Base-by-base conservation (phyloP, 2,797 vertebrate genomes). In the Sus cebifrons region DNA sequence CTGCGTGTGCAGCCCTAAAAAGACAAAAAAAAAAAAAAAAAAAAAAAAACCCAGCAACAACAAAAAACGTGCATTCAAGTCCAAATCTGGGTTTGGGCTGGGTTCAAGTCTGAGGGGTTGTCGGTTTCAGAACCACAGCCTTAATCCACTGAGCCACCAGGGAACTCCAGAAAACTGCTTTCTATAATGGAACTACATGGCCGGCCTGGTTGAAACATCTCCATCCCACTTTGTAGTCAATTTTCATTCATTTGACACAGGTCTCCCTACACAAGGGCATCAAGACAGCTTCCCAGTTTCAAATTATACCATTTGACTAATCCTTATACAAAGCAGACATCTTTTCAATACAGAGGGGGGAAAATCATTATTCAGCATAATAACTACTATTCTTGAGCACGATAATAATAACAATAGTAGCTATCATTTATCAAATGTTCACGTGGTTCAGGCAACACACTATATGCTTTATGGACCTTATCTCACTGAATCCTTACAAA, bases 401-500 rank as follows among this genome's bases (percentile, higher is more conserved):
- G 56, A 67, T 27, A 71, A 58, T 71, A 65, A 64, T 58, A 23
- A 62, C 21, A 92, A 86, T 6, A 82, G 49, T 16, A 64, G 7
- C 56, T 92, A n/a, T 67, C 6, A 52, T 32, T 77, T 82, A 71
- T 44, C 62, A 32, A 71, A 5, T 13, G 29, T 18, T 92, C 85
- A 25, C 5, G 1, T 62, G 52, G 6, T 74, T 94, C 32, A 67
- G 32, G 25, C 21, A 86, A 13, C 14, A 68, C 81, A 8, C 29
- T 93, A 16, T 77, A 17, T 6, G 25, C 36, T 82, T 92, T 89
- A 68, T 29, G n/a, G 8, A 67, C 13, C 5, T 93, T 73, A 81
- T 78, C 52, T 81, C 56, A 91, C 71, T 75, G 73, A 96, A 86
- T 54, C 32, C 21, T 21, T 92, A 81, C 14, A 91, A 96, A 93